These are phyloP conservation scores for Helicoverpa assulta DNA, from an alignment of 2,888 invertebrate genomes.

Conservation along the genomic window DNA sequence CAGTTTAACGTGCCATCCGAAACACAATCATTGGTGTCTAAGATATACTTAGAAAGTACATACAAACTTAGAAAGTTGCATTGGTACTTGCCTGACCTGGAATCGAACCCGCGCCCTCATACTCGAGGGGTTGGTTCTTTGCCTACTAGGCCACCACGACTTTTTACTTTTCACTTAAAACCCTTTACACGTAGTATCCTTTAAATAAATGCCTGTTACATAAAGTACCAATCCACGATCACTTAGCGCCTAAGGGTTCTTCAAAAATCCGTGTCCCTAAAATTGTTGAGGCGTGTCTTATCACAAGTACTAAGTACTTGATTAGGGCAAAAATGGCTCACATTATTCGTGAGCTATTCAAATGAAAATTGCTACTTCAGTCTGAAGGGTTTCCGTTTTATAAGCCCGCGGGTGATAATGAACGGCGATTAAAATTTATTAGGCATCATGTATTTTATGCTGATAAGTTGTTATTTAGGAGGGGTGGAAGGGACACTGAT, in stretches of 20 bases:
- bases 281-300: conserved; percentile 79
- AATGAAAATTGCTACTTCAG: conserved; percentile 51
- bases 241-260: conserved; percentile 60
- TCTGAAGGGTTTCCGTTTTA: conserved; percentile 41
- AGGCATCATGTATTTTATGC: conserved; percentile 26
- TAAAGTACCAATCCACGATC: conserved; percentile 57
- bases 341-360: conserved; percentile 58
- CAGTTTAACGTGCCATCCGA: too few relatives aligned
- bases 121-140: too few relatives aligned
- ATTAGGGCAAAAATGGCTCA: conserved; percentile 73
- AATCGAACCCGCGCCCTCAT: too few relatives aligned
- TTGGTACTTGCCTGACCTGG: too few relatives aligned
- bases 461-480: not conserved
- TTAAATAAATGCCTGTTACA: conserved; percentile 18
- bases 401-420: conserved; percentile 38
- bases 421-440: conserved; percentile 43
- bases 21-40: too few relatives aligned
- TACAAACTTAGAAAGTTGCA: too few relatives aligned
- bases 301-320: conserved; percentile 71
- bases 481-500: not conserved
- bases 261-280: conserved; percentile 66
- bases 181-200: not conserved
- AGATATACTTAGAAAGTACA: too few relatives aligned
- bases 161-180: too few relatives aligned
- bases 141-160: too few relatives aligned